These are phyloP conservation scores for Pycnomerus fuliginosus DNA, from an alignment of 2,888 invertebrate species.

Conservation along the genomic window DNA sequence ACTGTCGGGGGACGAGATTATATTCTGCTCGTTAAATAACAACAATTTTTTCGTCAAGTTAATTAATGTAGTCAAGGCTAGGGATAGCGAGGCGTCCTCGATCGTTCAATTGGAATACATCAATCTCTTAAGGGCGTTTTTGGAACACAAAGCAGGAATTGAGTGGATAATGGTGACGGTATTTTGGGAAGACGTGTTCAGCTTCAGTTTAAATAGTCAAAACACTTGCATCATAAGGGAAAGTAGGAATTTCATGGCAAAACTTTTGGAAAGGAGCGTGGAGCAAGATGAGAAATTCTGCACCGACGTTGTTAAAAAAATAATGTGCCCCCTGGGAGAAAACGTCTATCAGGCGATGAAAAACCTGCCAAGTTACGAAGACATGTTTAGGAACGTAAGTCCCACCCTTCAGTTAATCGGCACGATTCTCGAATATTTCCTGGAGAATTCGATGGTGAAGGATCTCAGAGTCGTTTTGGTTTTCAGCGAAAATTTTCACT, in stretches of 20 bases:
- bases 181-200: conserved; percentile 66
- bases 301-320: conserved; percentile 49
- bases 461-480: conserved; percentile 46
- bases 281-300: conserved; percentile 57
- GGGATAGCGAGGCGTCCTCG: conserved; percentile 53
- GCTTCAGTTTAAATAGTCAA: conserved; percentile 63
- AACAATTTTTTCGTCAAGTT: conserved; percentile 51
- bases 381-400: conserved; percentile 50
- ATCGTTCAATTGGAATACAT: conserved; percentile 69
- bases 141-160: conserved; percentile 64
- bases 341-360: too few relatives aligned
- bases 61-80: conserved; percentile 43
- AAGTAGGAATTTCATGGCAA: conserved; percentile 65
- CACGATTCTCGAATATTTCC: conserved; percentile 53
- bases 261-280: conserved; percentile 59
- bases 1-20: conserved; percentile 59
- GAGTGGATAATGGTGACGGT: conserved; percentile 64
- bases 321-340: conserved; percentile 64
- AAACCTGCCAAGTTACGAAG: conserved; percentile 47
- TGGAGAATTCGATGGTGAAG: conserved; percentile 47
- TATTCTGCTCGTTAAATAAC: conserved; percentile 59
- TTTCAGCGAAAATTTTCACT: conserved; percentile 48
- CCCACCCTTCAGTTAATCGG: conserved; percentile 61
- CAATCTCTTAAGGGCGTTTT: conserved; percentile 61
- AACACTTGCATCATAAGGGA: conserved; percentile 72